phyloP scores from a whole-genome alignment of 2,888 invertebrate genomes.

The Drosophila neotestacea region DNA sequence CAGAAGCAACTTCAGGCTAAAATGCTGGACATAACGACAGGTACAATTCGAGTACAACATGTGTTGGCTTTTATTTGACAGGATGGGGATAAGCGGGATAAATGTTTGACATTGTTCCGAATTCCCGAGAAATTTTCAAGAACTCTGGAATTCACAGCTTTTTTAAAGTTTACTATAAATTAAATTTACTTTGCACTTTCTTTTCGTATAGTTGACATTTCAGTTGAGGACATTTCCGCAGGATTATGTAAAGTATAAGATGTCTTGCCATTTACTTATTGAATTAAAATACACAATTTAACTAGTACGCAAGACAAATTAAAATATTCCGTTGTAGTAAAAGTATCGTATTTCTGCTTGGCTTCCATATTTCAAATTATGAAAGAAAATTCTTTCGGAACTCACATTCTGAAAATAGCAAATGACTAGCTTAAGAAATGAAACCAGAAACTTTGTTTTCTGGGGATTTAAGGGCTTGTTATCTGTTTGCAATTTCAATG shows the following conservation, averaged over 20 bases:
- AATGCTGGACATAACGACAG: conserved; percentile 15
- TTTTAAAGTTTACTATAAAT: too few relatives aligned
- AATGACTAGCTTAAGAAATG: conserved; percentile 16
- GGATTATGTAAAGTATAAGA: background rate
- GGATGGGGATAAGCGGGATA: conserved; percentile 21
- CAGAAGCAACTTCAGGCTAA: conserved; percentile 16
- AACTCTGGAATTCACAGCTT: background rate
- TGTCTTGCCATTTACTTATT: background rate
- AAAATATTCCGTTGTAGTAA: background rate
- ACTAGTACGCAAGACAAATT: background rate
- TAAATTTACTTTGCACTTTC: too few relatives aligned
- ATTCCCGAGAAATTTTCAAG: background rate
- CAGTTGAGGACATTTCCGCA: background rate
- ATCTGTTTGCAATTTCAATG: conserved; percentile 29
- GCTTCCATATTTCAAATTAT: conserved; percentile 13
- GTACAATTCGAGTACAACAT: conserved; percentile 7
- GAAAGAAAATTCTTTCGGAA: conserved; percentile 21
- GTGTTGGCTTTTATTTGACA: conserved; percentile 64
- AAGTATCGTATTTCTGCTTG: background rate
- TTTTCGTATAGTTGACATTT: background rate
- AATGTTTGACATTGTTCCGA: conserved; percentile 31
- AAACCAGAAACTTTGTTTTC: conserved; percentile 25
- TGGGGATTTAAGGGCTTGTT: conserved; percentile 29
- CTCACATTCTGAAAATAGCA: conserved; percentile 9
- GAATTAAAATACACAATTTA: background rate